Evolutionary conservation across 2,113 vertebrate genomes (phyloP).

Genomic region (Cavia porcellus): DNA sequence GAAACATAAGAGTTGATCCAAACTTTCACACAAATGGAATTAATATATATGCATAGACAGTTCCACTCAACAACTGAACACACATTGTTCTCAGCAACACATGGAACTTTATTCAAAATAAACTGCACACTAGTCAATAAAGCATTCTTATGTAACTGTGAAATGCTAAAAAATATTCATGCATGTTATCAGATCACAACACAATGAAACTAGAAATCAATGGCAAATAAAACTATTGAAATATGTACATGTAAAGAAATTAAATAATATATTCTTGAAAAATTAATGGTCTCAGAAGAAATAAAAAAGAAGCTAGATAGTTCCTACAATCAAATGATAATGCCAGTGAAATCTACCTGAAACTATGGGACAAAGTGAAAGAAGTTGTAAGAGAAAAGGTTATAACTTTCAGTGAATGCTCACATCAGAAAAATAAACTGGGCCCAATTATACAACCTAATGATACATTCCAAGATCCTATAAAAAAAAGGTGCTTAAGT

Average conservation of each 20-base stretch:
- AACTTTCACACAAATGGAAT: background rate
- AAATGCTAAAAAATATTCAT: background rate
- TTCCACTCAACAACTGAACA: background rate
- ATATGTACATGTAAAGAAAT: background rate
- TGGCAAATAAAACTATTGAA: background rate
- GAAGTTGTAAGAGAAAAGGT: background rate
- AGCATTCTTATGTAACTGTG: background rate
- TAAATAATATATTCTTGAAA: background rate
- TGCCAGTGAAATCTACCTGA: background rate
- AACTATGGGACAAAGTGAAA: background rate
- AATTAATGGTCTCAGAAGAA: background rate
- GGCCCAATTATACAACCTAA: background rate
- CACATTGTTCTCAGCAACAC: background rate
- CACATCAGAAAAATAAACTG: background rate
- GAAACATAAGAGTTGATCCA: background rate
- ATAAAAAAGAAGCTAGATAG: background rate
- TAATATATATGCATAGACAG: background rate
- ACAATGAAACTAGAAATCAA: background rate
- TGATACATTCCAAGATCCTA: background rate
- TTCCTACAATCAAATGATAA: background rate
- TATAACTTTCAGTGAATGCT: background rate
- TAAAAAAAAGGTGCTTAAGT: background rate
- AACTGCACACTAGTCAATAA: background rate
- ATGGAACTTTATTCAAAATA: background rate
- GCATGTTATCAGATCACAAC: background rate